These are phyloP conservation scores for Cnemophilus loriae DNA, from an alignment of 2,113 vertebrate species.

Conservation along the genomic window DNA sequence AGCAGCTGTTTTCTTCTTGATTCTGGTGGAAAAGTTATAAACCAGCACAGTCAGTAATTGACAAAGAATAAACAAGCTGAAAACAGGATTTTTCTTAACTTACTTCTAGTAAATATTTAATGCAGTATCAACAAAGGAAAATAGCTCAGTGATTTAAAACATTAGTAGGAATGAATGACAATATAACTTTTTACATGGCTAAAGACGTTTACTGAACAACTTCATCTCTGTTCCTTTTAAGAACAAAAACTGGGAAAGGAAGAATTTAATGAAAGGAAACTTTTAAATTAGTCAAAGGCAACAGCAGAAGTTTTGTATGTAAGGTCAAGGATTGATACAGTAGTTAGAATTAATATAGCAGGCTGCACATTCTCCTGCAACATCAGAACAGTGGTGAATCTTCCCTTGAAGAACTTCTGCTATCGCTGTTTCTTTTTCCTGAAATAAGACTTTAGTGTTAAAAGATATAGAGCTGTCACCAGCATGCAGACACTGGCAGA, in stretches of 20 bases:
- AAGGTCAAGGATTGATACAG: background rate
- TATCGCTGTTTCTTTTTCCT: background rate
- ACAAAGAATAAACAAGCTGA: background rate
- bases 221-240: background rate
- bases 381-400: background rate
- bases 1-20: background rate
- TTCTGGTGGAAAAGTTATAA: background rate
- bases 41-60: background rate
- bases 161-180: background rate
- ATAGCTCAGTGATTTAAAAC: background rate
- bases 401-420: background rate
- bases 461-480: background rate
- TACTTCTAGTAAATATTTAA: background rate
- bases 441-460: background rate
- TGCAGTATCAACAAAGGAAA: background rate
- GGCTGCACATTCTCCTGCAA: background rate
- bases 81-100: background rate
- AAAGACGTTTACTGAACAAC: background rate
- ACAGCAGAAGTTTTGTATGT: background rate
- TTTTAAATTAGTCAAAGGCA: background rate
- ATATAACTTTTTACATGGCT: background rate
- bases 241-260: background rate
- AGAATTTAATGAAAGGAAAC: background rate
- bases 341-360: background rate
- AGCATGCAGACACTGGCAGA: background rate